Conservation (phyloP, 1,140 invertebrate genomes). For the Drosophila carrolli region DNA sequence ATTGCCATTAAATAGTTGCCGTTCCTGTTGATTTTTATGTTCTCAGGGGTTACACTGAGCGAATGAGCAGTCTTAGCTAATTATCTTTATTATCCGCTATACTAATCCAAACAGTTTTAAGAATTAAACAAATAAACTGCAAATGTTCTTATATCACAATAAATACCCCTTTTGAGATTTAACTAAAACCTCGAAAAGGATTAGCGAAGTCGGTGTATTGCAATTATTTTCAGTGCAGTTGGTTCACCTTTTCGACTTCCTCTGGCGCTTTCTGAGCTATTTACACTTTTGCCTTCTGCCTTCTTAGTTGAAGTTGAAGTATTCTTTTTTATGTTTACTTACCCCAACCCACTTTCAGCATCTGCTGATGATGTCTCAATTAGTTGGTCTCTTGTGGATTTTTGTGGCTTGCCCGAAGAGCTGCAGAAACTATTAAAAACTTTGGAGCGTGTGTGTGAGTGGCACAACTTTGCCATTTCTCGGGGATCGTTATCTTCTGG, state of each 20-base stretch:
- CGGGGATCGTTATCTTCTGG: slow-evolving; percentile 45
- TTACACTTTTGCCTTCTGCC: slow-evolving; percentile 69
- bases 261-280: slow-evolving; percentile 65
- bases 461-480: slow-evolving; percentile 30
- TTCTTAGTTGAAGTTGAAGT: slow-evolving; percentile 24
- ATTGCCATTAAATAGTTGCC: slow-evolving; percentile 81
- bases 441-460: background rate
- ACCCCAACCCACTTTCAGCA: slow-evolving; percentile 5
- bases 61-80: background rate
- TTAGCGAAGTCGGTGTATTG: background rate
- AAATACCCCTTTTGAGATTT: background rate
- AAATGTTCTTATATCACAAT: too few species aligned
- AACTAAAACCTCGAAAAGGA: too few species aligned
- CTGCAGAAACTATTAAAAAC: slow-evolving; percentile 41
- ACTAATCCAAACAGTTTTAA: too few species aligned
- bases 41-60: slow-evolving; percentile 3
- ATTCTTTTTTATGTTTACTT: slow-evolving; percentile 55
- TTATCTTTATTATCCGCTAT: too few species aligned
- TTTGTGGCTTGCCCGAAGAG: slow-evolving; percentile 54
- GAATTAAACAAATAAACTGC: too few species aligned
- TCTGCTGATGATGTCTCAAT: slow-evolving; percentile 72
- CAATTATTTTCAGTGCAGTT: slow-evolving; percentile 9
- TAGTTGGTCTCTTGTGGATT: slow-evolving; percentile 66
- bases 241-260: slow-evolving; percentile 38
- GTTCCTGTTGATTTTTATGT: slow-evolving; percentile 71